phyloP scores from a whole-genome alignment of 2,113 vertebrate species.

The Anseranas semipalmata region DNA sequence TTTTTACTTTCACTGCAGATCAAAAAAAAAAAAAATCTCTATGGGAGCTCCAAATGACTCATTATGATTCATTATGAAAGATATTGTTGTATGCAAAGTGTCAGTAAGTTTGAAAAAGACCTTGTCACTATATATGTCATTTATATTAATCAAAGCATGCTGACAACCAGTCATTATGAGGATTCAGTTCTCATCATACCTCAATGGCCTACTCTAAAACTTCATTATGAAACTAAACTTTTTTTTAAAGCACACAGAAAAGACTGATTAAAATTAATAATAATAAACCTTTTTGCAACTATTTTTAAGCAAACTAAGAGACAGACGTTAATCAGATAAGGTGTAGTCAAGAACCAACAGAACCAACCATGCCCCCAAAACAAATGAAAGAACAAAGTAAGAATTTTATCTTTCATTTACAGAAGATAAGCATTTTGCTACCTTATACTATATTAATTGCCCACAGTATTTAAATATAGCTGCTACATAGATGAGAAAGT shows the following conservation, averaged over 20 bases:
- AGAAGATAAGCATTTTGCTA: not conserved
- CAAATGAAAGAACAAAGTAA: not conserved
- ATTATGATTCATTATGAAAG: not conserved
- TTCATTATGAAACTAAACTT: not conserved
- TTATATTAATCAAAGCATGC: not conserved
- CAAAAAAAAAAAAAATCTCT: not conserved
- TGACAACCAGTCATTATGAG: not conserved
- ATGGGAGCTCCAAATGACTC: not conserved
- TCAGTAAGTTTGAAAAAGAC: not conserved
- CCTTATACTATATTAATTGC: not conserved
- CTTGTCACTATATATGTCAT: not conserved
- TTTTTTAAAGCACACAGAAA: not conserved
- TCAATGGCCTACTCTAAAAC: not conserved
- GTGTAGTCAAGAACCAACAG: not conserved
- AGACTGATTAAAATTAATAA: not conserved
- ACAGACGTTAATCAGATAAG: not conserved
- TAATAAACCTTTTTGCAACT: not conserved
- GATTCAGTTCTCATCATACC: not conserved
- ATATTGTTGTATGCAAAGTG: not conserved
- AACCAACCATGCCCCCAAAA: not conserved
- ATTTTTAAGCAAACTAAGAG: not conserved
- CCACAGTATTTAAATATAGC: not conserved
- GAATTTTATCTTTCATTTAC: not conserved
- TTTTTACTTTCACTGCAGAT: not conserved
- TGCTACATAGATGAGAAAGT: not conserved